These are phyloP conservation scores for Gymnothorax reevesii DNA, from an alignment of 2,797 vertebrate species.

Conservation along the genomic window DNA sequence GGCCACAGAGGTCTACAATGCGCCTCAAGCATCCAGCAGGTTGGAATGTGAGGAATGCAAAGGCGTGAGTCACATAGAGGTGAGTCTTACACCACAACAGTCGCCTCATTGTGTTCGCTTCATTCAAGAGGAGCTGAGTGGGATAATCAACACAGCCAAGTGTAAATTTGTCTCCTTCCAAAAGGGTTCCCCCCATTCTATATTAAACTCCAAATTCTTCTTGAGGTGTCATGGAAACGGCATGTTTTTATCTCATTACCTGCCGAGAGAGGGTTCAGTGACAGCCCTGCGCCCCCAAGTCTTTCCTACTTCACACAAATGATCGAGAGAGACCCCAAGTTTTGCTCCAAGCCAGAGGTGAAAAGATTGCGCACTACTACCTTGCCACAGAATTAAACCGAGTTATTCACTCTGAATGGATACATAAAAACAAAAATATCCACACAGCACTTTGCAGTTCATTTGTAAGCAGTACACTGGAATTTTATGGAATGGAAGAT, in stretches of 20 bases:
- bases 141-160: conserved; percentile 12
- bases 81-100: conserved; percentile 70
- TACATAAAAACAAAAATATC: not conserved
- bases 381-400: not conserved
- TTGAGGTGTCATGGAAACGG: conserved; percentile 57
- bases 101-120: conserved; percentile 33
- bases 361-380: not conserved
- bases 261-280: conserved; percentile 4
- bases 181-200: conserved; percentile 42
- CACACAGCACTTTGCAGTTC: not conserved
- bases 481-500: not conserved
- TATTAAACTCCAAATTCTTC: conserved; percentile 59
- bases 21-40: conserved; percentile 65
- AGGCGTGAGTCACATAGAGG: conserved; percentile 67
- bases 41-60: conserved; percentile 77
- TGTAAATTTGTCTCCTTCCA: conserved; percentile 38
- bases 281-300: not conserved
- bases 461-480: not conserved
- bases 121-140: conserved; percentile 9
- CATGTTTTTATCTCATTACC: conserved; percentile 14
- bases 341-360: not conserved
- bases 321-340: not conserved
- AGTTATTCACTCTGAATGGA: not conserved
- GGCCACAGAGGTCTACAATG: conserved; percentile 48
- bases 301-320: not conserved